Base-by-base conservation (phyloP, 2,888 invertebrate species). In the Harpalus rufipes region DNA sequence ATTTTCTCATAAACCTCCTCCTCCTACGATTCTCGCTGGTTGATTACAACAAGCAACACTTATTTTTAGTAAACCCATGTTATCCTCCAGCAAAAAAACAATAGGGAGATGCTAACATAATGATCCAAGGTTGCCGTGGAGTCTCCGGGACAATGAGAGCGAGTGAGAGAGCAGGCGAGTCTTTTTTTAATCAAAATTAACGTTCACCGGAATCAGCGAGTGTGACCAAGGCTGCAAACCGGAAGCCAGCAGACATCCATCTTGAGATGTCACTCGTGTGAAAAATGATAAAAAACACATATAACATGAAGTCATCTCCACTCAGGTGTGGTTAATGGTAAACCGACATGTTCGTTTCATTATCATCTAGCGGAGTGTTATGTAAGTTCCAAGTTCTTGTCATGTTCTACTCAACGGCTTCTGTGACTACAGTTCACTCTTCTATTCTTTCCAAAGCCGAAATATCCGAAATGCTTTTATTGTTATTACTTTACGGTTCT, bases 251-350 rank as follows among this genome's bases (percentile, higher is more conserved):
- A 86, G 86, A 88, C 90, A 90, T 90, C 89, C 87, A 90, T 90
- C 90, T 90, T 89, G 88, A 89, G 89, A 89, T 90, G 90, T 90
- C 90, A 90, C 89, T 90, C 89, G 89, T 90, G 89, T 90, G 90
- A 90, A 89, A 90, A 90, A 89, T 88, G 88, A 89, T 88, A 89
- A 89, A 90, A 89, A 89, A 81, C 81, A 72, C 81, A 68, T 56
- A 80, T 80, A 80, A 80, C 72, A 81, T 72, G 72, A 68, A 80
- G 80, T 80, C 84, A 84, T 84, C 76, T 84, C 84, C 84, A 84
- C n/a, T 84, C 78, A 84, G 65, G 63, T 84, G 84, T 51, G 59
- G 78, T 84, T 84, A 84, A 84, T 84, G 84, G 76, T 59, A 84
- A 84, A 84, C 84, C 84, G 84, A 84, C 84, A 82, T 80, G 32